A percentile compares a stretch with the other conserved stretches of the same genome.
phyloP scores from a whole-genome alignment of 1,140 invertebrate genomes.

The Dendroctonus ponderosae region DNA sequence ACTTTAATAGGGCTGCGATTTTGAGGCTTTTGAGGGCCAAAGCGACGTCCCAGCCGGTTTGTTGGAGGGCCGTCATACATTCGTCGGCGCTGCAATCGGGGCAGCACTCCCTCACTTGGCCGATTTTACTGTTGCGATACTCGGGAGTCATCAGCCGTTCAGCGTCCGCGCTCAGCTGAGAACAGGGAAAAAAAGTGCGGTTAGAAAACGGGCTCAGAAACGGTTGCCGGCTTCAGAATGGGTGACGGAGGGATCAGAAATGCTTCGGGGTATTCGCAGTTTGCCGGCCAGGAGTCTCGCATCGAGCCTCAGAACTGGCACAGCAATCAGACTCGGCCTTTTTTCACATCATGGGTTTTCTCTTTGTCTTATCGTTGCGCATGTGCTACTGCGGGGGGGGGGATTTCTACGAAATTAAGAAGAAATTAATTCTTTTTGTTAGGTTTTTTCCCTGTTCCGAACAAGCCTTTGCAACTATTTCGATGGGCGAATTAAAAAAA shows the following conservation, averaged over 20 bases:
- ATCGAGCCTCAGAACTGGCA: slow-evolving; percentile 10
- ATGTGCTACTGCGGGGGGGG: too few relatives aligned
- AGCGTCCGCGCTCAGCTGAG: slow-evolving; percentile 49
- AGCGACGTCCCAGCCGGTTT: slow-evolving; percentile 66
- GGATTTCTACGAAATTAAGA: too few relatives aligned
- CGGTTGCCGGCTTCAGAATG: not conserved
- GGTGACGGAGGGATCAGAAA: slow-evolving; percentile 6
- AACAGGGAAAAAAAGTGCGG: slow-evolving; percentile 16
- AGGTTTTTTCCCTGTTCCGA: too few relatives aligned
- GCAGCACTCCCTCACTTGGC: slow-evolving; percentile 54
- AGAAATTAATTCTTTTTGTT: too few relatives aligned
- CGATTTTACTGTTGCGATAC: slow-evolving; percentile 50
- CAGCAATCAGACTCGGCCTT: slow-evolving; percentile 29
- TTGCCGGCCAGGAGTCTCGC: slow-evolving; percentile 17
- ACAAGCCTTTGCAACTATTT: too few relatives aligned
- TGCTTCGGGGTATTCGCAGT: slow-evolving; percentile 26
- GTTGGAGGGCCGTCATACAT: slow-evolving; percentile 63
- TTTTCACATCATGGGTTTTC: not conserved
- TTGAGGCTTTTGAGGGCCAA: slow-evolving; percentile 69
- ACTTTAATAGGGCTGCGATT: slow-evolving; percentile 69
- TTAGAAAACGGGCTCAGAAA: not conserved
- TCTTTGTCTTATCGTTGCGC: too few relatives aligned
- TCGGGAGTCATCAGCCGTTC: slow-evolving; percentile 52
- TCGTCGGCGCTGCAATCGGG: slow-evolving; percentile 56
- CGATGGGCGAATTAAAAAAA: too few relatives aligned